Conservation (phyloP, 2,113 vertebrate species). For the Vanacampus margaritifer region DNA sequence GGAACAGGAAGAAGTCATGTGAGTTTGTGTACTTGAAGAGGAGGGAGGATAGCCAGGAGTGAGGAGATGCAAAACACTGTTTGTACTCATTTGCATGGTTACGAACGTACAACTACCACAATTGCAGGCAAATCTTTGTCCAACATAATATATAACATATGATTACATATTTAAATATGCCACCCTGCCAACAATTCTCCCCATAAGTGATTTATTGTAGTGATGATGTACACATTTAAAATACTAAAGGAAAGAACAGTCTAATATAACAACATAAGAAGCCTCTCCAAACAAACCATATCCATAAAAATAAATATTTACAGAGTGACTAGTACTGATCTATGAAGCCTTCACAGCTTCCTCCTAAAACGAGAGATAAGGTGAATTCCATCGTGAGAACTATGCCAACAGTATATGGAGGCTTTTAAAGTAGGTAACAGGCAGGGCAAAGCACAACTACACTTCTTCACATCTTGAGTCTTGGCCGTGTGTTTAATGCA, state of each 20-base stretch:
- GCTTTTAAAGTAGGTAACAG: constrained; percentile 21
- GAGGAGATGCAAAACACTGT: constrained; percentile 69
- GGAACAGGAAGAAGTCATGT: constrained; percentile 64
- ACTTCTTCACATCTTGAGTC: constrained; percentile 17
- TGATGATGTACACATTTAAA: neutral
- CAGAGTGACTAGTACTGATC: constrained; percentile 2
- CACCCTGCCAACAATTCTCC: neutral
- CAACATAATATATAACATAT: neutral
- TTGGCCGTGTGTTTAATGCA: neutral
- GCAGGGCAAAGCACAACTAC: constrained; percentile 42
- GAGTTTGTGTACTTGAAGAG: constrained; percentile 41
- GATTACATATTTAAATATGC: neutral
- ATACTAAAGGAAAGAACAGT: neutral
- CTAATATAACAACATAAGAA: neutral
- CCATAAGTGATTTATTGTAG: constrained; percentile 25
- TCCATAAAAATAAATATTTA: constrained; percentile 5
- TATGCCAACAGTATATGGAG: constrained; percentile 31
- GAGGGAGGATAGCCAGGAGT: constrained; percentile 25
- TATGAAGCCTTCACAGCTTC: constrained; percentile 5
- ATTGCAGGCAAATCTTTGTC: constrained; percentile 30
- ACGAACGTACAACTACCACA: constrained; percentile 35
- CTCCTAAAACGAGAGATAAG: neutral
- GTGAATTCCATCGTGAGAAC: constrained; percentile 19
- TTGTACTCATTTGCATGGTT: constrained; percentile 64
- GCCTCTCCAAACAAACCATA: neutral